Evolutionary conservation across 2,888 invertebrate species (phyloP), one percentile per base, ranked within the genome.

Genomic region (Epinotia bilunana): DNA sequence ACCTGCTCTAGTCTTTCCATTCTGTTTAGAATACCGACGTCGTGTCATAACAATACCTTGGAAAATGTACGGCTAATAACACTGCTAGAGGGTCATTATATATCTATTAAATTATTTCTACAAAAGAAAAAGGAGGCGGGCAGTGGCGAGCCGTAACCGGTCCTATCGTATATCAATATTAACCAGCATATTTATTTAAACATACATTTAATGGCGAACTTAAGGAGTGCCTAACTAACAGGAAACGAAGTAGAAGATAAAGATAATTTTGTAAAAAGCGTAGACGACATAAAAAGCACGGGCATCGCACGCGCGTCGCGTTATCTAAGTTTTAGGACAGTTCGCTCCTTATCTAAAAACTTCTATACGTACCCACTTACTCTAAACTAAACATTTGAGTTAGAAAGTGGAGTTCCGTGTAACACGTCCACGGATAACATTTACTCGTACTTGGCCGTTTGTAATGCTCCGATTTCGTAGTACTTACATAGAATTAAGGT

Each of bases 361-460:
- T 85, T 86, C 43, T 46, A 57, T 85, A 83, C 84, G 84, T 87
- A 87, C 88, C 89, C 90, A 89, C 90, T 91, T 90, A 90, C 90
- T 88, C 87, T 81, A 89, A 86, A 87, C 83, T 87, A 90, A 94
- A 94, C 88, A 93, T 94, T 93, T 93, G 88, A 89, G 84, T 90
- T 93, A 93, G 93, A 94, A 93, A 94, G 94, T 94, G 93, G 90
- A 90, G 91, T 92, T 91, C 88, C 92, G 89, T 93, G 94, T 93
- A 91, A 88, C 87, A 86, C 88, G 91, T 89, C 81, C 83, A 85
- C 79, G 91, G 91, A 92, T 92, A 91, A 91, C 83, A 81, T 86
- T 83, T 84, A 86, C 89, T 86, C 85, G 87, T 84, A 87, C 88
- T 86, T 84, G 87, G 83, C 83, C 89, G 87, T 89, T 90, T 87